Percentiles rank a stretch among this genome's conserved stretches.
These are phyloP conservation scores for Drosophila melanosoma DNA, from an alignment of 2,888 invertebrate genomes.

Conservation along the genomic window DNA sequence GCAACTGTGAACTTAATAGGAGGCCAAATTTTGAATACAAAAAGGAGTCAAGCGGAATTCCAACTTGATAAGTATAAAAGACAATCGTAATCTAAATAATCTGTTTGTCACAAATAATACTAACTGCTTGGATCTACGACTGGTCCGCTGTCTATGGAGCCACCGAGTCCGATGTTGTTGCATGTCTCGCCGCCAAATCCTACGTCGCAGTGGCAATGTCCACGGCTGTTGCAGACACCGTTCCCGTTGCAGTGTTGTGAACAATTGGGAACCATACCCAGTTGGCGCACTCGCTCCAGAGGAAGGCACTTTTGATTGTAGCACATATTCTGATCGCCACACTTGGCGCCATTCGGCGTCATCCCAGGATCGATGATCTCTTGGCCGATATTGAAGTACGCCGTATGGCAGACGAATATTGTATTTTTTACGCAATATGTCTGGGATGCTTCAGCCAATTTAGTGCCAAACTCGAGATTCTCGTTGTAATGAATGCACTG, in stretches of 20 bases:
- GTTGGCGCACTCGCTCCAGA: constrained; percentile 88
- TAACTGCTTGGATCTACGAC: constrained; percentile 93
- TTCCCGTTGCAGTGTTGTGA: constrained; percentile 92
- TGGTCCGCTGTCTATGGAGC: constrained; percentile 95
- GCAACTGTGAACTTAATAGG: not conserved
- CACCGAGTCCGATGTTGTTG: constrained; percentile 94
- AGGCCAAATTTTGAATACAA: not conserved
- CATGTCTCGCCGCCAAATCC: constrained; percentile 96
- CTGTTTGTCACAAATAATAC: constrained; percentile 35
- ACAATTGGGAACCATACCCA: constrained; percentile 87
- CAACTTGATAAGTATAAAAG: not conserved
- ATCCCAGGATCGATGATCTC: constrained; percentile 97
- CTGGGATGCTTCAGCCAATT: constrained; percentile 92
- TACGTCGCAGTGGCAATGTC: constrained; percentile 96
- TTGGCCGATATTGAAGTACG: constrained; percentile 95
- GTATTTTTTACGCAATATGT: constrained; percentile 91
- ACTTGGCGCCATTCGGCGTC: constrained; percentile 93
- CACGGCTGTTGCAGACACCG: constrained; percentile 94
- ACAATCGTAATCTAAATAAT: not conserved
- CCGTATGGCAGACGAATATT: constrained; percentile 93
- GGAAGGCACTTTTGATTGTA: constrained; percentile 94
- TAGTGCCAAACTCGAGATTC: constrained; percentile 97
- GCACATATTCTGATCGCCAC: constrained; percentile 91
- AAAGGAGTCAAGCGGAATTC: not conserved
- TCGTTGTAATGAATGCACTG: constrained; percentile 98